These are phyloP conservation scores for Chelonia mydas DNA, from an alignment of 2,797 vertebrate species.

Conservation along the genomic window DNA sequence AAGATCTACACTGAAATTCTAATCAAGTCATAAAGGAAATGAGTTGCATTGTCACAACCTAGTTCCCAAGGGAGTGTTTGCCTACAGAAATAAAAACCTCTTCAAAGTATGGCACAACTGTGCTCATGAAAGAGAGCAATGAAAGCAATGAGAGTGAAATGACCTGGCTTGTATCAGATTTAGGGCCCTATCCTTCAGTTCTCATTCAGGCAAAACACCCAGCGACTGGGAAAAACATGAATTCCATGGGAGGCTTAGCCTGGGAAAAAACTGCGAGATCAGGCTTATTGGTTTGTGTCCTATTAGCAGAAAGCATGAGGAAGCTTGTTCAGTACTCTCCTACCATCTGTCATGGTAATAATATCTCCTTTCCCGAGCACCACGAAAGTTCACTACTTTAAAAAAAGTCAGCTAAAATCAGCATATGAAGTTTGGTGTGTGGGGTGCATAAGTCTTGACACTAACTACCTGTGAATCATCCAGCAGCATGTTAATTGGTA, in stretches of 20 bases:
- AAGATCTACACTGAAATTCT: not conserved
- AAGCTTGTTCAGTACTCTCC: not conserved
- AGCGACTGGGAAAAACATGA: not conserved
- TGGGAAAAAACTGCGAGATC: not conserved
- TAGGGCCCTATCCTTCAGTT: not conserved
- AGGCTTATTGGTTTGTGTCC: not conserved
- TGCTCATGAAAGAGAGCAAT: not conserved
- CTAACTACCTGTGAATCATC: constrained; percentile 71
- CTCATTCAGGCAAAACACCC: fast-evolving
- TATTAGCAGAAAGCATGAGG: not conserved
- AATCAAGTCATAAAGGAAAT: not conserved
- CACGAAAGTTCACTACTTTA: not conserved
- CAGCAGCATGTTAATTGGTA: constrained; percentile 79
- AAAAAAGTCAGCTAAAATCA: not conserved
- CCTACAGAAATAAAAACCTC: not conserved
- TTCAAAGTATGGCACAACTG: not conserved
- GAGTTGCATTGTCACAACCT: not conserved
- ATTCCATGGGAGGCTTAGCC: not conserved
- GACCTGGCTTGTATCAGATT: not conserved
- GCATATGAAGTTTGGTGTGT: not conserved
- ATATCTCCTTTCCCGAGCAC: not conserved
- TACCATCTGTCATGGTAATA: not conserved
- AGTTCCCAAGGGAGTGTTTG: not conserved
- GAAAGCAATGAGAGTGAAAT: not conserved
- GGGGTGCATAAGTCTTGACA: not conserved